These are phyloP conservation scores for Lineus longissimus DNA, from an alignment of 1,140 invertebrate genomes.

Conservation along the genomic window DNA sequence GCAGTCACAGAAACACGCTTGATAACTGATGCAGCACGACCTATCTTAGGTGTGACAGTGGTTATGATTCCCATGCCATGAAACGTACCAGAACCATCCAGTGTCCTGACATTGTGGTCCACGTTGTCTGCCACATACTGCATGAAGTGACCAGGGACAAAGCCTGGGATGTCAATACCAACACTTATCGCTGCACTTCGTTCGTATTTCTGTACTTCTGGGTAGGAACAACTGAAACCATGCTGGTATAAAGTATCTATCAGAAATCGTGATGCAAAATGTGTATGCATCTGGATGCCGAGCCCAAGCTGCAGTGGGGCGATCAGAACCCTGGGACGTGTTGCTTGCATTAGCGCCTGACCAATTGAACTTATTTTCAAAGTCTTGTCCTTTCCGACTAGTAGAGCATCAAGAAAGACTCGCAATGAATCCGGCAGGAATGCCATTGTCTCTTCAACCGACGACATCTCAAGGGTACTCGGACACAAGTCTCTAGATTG, in stretches of 20 bases:
- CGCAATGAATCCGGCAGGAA: slow-evolving; percentile 2
- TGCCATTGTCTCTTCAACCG: too few species aligned
- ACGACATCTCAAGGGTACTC: neutral
- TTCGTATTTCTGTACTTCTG: slow-evolving; percentile 23
- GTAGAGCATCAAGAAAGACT: neutral
- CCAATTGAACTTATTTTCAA: slow-evolving; percentile 25
- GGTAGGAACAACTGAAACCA: slow-evolving; percentile 31
- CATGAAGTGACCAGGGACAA: slow-evolving; percentile 4
- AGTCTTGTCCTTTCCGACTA: slow-evolving; percentile 14
- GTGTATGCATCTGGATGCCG: slow-evolving; percentile 22
- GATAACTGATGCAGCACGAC: slow-evolving; percentile 2
- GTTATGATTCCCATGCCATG: slow-evolving; percentile 28
- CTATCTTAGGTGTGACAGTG: slow-evolving; percentile 11
- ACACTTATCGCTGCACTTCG: slow-evolving; percentile 11
- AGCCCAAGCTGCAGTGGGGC: slow-evolving; percentile 29
- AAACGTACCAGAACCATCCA: slow-evolving; percentile 19
- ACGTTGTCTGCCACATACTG: slow-evolving; percentile 25
- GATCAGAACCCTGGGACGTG: slow-evolving; percentile 24
- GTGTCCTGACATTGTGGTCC: slow-evolving; percentile 24
- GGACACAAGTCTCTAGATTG: neutral
- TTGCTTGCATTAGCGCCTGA: slow-evolving; percentile 29
- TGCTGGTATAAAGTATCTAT: slow-evolving; percentile 22
- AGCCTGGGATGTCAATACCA: slow-evolving; percentile 7
- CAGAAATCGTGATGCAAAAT: slow-evolving; percentile 26
- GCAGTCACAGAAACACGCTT: slow-evolving; percentile 8